Evolutionary conservation across 2,888 invertebrate species (phyloP).

Genomic region (Athrips mouffetella): DNA sequence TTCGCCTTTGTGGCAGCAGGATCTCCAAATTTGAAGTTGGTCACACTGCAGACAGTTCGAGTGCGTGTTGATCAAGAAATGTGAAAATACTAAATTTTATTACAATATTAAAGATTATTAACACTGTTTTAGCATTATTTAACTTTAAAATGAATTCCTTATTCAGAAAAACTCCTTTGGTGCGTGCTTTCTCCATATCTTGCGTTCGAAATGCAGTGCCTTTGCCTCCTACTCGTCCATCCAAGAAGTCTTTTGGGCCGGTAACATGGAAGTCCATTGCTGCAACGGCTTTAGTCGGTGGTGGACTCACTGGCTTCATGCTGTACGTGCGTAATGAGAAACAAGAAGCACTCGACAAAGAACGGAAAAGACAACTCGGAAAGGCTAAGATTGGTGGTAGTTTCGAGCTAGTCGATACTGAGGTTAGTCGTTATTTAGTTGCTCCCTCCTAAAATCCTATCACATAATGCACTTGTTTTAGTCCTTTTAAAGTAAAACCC

Average conservation of each 20-base stretch:
- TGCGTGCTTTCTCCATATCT: constrained; percentile 54
- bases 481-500: no score
- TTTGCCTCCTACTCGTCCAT: constrained; percentile 50
- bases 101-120: not conserved
- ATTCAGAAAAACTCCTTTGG: constrained; percentile 40
- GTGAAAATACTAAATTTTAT: no score
- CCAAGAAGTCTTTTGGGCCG: constrained; percentile 72
- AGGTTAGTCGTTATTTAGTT: no score
- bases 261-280: constrained; percentile 90
- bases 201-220: constrained; percentile 50
- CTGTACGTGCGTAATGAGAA: constrained; percentile 89
- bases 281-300: constrained; percentile 82
- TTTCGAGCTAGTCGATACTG: constrained; percentile 89
- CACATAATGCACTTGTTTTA: no score
- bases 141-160: constrained; percentile 52
- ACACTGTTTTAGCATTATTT: not conserved
- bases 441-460: no score
- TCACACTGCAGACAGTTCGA: no score
- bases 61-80: no score
- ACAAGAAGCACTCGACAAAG: constrained; percentile 83
- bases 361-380: constrained; percentile 89
- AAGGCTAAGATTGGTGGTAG: constrained; percentile 96
- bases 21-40: no score
- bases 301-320: constrained; percentile 83
- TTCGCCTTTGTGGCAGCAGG: no score